Evolutionary conservation across 2,113 vertebrate species (phyloP).

Genomic region (Syngnathus floridae): DNA sequence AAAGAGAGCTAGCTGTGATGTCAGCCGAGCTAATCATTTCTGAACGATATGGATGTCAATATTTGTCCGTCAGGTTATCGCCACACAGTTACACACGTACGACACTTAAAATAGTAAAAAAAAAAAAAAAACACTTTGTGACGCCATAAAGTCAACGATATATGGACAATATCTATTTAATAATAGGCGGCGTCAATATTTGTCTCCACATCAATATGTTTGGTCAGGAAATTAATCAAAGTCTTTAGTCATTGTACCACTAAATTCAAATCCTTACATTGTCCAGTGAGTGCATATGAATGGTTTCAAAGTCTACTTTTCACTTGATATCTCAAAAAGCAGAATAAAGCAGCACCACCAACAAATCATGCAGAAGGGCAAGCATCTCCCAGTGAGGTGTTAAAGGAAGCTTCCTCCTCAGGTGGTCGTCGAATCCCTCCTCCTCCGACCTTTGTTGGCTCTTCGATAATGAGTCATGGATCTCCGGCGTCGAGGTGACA

Average conservation of each 20-base stretch:
- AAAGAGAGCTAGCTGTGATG: not conserved
- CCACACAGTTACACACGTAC: not conserved
- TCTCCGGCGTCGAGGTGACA: slow-evolving; percentile 54
- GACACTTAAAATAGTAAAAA: not conserved
- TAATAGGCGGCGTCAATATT: too few relatives aligned
- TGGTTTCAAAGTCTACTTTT: not conserved
- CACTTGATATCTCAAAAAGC: slow-evolving; percentile 14
- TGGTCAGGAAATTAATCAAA: too few relatives aligned
- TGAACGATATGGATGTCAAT: not conserved
- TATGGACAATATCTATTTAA: too few relatives aligned
- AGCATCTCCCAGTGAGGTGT: slow-evolving; percentile 9
- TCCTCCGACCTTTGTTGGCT: not conserved
- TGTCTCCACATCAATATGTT: too few relatives aligned
- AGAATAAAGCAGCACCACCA: not conserved
- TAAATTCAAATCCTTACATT: not conserved
- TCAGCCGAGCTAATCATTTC: slow-evolving; percentile 15
- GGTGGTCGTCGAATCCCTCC: slow-evolving; percentile 10
- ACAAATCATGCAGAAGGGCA: slow-evolving; percentile 36
- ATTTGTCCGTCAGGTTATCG: not conserved
- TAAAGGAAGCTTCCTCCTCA: slow-evolving; percentile 38
- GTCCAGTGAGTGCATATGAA: not conserved
- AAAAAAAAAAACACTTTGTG: not conserved
- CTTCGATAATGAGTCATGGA: slow-evolving; percentile 73
- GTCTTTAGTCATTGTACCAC: not conserved
- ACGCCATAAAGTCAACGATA: not conserved